Percentiles rank a stretch among this genome's conserved stretches.
Evolutionary conservation across 2,888 invertebrate species (phyloP).

Genomic region (Drosophila koepferae): DNA sequence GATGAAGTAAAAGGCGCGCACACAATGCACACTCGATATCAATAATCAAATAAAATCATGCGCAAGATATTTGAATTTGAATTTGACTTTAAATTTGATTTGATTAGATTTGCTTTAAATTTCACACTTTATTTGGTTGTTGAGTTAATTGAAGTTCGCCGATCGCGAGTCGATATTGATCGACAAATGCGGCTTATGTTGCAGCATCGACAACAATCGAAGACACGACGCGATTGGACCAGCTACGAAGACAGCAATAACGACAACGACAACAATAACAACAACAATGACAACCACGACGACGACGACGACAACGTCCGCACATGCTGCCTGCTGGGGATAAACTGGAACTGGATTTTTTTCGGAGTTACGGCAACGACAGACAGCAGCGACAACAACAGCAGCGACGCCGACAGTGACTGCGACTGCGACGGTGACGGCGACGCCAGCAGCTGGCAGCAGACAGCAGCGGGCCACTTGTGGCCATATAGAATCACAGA

Average conservation of each 20-base stretch:
- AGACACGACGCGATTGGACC: conserved; percentile 43
- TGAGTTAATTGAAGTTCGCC: conserved; percentile 23
- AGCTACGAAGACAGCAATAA: conserved; percentile 36
- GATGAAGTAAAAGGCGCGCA: conserved; percentile 14
- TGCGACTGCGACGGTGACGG: background rate
- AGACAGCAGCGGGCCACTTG: conserved; percentile 46
- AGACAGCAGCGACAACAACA: conserved; percentile 15
- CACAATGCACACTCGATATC: conserved; percentile 12
- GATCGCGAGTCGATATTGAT: conserved; percentile 30
- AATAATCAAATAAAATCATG: background rate
- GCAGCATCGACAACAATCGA: conserved; percentile 28
- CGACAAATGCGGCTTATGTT: conserved; percentile 16
- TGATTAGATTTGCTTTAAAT: conserved; percentile 10
- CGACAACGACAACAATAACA: conserved; percentile 21
- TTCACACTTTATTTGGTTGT: conserved; percentile 24
- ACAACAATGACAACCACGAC: conserved; percentile 32
- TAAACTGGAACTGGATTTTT: conserved; percentile 84
- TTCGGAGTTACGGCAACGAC: conserved; percentile 72
- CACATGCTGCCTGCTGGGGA: conserved; percentile 85
- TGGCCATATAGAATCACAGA: conserved; percentile 67
- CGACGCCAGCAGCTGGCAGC: conserved; percentile 24
- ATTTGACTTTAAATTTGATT: too few relatives aligned
- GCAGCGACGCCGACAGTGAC: conserved; percentile 6
- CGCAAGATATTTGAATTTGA: conserved; percentile 7
- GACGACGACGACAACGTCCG: conserved; percentile 79